Base-by-base conservation (phyloP, 2,888 invertebrate species). In the Lasioglossum leucozonium region DNA sequence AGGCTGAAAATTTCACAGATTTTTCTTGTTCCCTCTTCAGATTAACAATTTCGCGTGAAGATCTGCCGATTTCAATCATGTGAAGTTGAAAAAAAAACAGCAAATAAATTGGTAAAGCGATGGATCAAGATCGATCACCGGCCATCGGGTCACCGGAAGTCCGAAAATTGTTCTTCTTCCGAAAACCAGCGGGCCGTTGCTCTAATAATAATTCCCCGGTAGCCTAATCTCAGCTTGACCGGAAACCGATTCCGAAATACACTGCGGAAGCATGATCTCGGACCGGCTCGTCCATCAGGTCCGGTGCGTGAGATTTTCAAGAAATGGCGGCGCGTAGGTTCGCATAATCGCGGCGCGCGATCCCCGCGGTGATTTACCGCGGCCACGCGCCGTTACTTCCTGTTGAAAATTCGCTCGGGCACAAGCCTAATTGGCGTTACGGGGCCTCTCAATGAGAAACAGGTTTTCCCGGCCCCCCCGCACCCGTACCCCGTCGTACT, bases 201-300 rank as follows among this genome's bases (percentile, higher is more conserved):
- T 75, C 90, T 86, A 90, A 89, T 87, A 90, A 90, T 90, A 90
- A 82, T 71, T 34, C 37, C 42, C 51, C 11, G 69, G 72, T 77
- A 75, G 84, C 80, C 87, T 89, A 90, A 88, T 89, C 83, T n/a
- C 83, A 65, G 73, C 77, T 67, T 71, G 51, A 78, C 89, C 90
- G 92, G 92, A 92, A 92, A 89, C 86, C 88, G 88, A 89, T 88
- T 90, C 91, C 88, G 87, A 92, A 90, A 90, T 90, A 90, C 83
- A 78, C 34, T 34, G 91, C 92, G 92, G 92, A 92, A 92, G 88
- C 86, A 81, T 88, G 74, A 69, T 80, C 47, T 65, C 72, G n/a
- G 72, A 37, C 40, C 75, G 67, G 37, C 75, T n/a, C n/a, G 72
- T 74, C 44, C 55, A 47, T 78, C 78, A 51, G 51, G 69, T 18